Conservation (phyloP, 2,113 vertebrate genomes). For the Pseudopodoces humilis region DNA sequence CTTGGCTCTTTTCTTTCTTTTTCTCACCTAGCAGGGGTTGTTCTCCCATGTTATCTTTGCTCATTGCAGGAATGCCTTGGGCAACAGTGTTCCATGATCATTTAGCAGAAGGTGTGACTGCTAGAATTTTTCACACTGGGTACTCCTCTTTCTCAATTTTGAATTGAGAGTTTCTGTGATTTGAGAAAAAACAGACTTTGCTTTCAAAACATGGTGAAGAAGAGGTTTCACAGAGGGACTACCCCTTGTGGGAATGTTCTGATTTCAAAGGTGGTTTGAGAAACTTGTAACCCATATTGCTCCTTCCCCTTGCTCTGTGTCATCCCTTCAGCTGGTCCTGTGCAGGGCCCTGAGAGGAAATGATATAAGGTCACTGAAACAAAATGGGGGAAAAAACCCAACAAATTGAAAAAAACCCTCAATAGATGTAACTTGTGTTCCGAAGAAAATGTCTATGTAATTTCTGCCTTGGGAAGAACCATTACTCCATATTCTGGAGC, state of each 20-base stretch:
- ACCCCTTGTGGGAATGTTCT: background rate
- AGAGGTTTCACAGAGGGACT: background rate
- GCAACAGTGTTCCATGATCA: background rate
- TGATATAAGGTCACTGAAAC: background rate
- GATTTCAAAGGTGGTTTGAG: background rate
- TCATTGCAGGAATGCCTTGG: background rate
- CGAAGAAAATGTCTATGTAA: background rate
- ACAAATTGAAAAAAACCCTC: rapidly evolving
- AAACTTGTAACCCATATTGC: background rate
- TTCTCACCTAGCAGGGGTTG: background rate
- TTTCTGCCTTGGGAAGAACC: background rate
- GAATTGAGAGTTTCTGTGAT: background rate
- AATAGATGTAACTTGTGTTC: background rate
- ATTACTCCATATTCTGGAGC: background rate
- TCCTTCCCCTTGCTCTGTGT: background rate
- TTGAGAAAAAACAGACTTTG: background rate
- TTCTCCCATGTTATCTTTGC: background rate
- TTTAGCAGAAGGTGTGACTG: background rate
- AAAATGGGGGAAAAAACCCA: background rate
- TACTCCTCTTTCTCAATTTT: background rate
- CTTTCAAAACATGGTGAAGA: no score
- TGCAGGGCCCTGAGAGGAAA: background rate
- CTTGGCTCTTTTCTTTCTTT: background rate
- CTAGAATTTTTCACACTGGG: background rate
- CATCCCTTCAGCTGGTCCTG: background rate